Conservation (phyloP, 92 coral and sea anemone species). For the Plumapathes pennacea region DNA sequence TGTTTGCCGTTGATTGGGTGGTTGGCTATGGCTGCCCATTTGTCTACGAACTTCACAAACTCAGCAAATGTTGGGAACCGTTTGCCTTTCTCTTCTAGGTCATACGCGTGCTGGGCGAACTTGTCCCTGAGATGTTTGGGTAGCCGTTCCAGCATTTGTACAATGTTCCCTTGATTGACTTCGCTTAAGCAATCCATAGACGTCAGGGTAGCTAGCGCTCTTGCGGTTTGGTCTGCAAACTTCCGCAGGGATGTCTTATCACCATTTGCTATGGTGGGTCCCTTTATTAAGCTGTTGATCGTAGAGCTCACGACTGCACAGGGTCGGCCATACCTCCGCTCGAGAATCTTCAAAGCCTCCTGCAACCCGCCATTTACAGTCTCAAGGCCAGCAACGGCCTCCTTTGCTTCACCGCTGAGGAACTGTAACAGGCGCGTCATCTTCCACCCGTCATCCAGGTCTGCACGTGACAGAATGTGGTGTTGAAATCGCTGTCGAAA, state of each 20-base stretch:
- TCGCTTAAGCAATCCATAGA: conserved; percentile 27
- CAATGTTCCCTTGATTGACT: conserved; percentile 50
- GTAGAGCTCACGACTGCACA: conserved; percentile 39
- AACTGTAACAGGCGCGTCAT: too few relatives aligned
- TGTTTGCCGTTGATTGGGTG: conserved; percentile 30
- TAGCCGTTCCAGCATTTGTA: conserved; percentile 38
- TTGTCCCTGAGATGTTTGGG: conserved; percentile 38
- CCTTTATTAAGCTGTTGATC: conserved; percentile 28
- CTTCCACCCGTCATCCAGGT: too few relatives aligned
- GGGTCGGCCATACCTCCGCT: conserved; percentile 40
- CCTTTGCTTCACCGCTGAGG: too few relatives aligned
- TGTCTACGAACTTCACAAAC: conserved; percentile 20
- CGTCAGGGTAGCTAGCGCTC: conserved; percentile 18
- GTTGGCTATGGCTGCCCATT: conserved; percentile 37
- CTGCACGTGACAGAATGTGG: too few relatives aligned
- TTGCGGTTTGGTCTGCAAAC: conserved; percentile 33
- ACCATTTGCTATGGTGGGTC: conserved; percentile 15
- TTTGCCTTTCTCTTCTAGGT: conserved; percentile 33
- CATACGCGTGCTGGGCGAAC: conserved; percentile 26
- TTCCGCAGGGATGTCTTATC: conserved; percentile 16
- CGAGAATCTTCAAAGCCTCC: conserved; percentile 41
- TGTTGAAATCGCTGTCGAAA: too few relatives aligned
- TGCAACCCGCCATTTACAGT: conserved; percentile 26
- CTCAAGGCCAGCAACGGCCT: too few relatives aligned
- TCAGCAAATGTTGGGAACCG: conserved; percentile 24